Conservation (phyloP, 2,888 invertebrate genomes). For the Alviniconcha strummeri region DNA sequence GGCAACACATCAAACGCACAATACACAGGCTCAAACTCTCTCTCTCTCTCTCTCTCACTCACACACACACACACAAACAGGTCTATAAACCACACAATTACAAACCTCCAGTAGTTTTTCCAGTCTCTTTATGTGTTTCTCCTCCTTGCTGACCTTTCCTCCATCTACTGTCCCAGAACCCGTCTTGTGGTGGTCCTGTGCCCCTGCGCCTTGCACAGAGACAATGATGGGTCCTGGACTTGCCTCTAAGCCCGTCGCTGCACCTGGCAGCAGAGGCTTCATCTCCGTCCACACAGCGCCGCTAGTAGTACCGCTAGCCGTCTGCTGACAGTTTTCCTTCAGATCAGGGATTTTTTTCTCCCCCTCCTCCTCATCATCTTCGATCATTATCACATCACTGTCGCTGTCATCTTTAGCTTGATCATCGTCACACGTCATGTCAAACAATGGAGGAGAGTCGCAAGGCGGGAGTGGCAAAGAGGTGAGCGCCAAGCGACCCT, state of each 20-base stretch:
- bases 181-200: neutral
- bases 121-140: constrained; percentile 53
- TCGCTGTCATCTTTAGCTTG: neutral
- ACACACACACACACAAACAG: no score
- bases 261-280: neutral
- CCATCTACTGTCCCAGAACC: neutral
- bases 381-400: neutral
- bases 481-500: neutral
- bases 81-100: neutral
- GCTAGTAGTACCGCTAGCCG: neutral
- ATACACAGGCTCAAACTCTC: no score
- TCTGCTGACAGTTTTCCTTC: neutral
- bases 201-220: neutral
- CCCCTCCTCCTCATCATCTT: neutral
- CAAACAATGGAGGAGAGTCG: no score
- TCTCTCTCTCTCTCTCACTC: no score
- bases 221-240: neutral
- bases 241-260: neutral
- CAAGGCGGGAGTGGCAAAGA: neutral
- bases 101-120: constrained; percentile 60
- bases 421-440: neutral
- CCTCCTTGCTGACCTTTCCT: constrained; percentile 37
- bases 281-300: neutral
- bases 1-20: no score
- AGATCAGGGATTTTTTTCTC: neutral